These are phyloP conservation scores for Apis dorsata DNA, from an alignment of 1,140 invertebrate species.

Conservation along the genomic window DNA sequence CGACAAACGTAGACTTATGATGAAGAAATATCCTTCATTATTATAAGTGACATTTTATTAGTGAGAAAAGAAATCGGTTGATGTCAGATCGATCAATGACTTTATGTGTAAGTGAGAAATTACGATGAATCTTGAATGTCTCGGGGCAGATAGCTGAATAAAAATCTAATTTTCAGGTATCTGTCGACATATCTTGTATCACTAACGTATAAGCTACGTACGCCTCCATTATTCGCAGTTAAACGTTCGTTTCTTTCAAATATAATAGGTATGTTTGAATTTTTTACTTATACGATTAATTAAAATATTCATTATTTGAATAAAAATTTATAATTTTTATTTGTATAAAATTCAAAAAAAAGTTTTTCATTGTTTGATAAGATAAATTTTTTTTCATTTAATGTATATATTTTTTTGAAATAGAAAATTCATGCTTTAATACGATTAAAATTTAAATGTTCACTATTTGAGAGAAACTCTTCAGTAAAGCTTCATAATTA, in stretches of 20 bases:
- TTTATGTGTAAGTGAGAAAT: conserved; percentile 55
- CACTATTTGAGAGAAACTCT: too few relatives aligned
- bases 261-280: background rate
- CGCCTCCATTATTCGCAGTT: background rate
- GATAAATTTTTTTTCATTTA: too few relatives aligned
- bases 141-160: conserved; percentile 42
- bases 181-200: conserved; percentile 19
- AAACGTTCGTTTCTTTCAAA: background rate
- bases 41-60: conserved; percentile 55
- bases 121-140: conserved; percentile 47
- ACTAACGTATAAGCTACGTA: background rate
- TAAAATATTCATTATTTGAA: too few relatives aligned
- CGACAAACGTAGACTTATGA: background rate
- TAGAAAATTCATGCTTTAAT: too few relatives aligned
- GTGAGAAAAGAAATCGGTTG: conserved; percentile 40
- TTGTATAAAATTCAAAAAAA: too few relatives aligned
- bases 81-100: conserved; percentile 54
- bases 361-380: too few relatives aligned
- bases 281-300: too few relatives aligned
- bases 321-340: too few relatives aligned
- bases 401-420: too few relatives aligned
- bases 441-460: too few relatives aligned
- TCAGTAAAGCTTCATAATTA: background rate
- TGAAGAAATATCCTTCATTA: conserved; percentile 46
- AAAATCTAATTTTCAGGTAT: conserved; percentile 57